A percentile compares a stretch with the other conserved stretches of the same genome.
phyloP scores from a whole-genome alignment of 2,888 invertebrate species.

The Ornithoptera alexandrae region DNA sequence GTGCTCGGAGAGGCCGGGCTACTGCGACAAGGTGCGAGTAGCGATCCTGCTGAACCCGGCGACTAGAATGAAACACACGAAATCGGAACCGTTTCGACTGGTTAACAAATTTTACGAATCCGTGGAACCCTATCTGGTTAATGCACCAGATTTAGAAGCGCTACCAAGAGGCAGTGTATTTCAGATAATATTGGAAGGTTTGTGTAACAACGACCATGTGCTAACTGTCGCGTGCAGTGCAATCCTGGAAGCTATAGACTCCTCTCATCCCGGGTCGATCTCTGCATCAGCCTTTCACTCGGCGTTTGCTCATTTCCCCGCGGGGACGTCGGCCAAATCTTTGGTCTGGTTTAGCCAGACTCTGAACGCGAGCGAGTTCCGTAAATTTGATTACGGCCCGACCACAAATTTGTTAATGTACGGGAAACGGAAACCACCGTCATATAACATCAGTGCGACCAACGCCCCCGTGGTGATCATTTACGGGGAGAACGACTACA shows the following conservation, averaged over 20 bases:
- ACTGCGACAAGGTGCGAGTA: conserved; percentile 81
- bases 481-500: conserved; percentile 43
- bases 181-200: conserved; percentile 7
- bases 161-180: conserved; percentile 22
- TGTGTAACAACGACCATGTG: conserved; percentile 14
- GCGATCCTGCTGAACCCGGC: conserved; percentile 10
- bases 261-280: conserved; percentile 37
- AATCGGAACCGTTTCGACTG: conserved; percentile 71
- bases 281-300: conserved; percentile 31
- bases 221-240: conserved; percentile 12
- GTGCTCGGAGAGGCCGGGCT: conserved; percentile 79
- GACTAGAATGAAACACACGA: conserved; percentile 8
- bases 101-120: conserved; percentile 68
- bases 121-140: conserved; percentile 33
- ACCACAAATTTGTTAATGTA: conserved; percentile 43
- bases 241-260: conserved; percentile 21
- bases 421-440: conserved; percentile 39
- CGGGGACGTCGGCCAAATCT: conserved; percentile 47
- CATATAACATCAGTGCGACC: conserved; percentile 46
- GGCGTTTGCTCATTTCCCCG: conserved; percentile 41
- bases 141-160: conserved; percentile 23
- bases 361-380: conserved; percentile 37
- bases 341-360: conserved; percentile 46
- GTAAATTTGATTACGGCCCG: conserved; percentile 43
- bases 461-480: conserved; percentile 41